These are phyloP conservation scores for Parthenolecanium corni DNA, from an alignment of 2,888 invertebrate genomes.

Conservation along the genomic window DNA sequence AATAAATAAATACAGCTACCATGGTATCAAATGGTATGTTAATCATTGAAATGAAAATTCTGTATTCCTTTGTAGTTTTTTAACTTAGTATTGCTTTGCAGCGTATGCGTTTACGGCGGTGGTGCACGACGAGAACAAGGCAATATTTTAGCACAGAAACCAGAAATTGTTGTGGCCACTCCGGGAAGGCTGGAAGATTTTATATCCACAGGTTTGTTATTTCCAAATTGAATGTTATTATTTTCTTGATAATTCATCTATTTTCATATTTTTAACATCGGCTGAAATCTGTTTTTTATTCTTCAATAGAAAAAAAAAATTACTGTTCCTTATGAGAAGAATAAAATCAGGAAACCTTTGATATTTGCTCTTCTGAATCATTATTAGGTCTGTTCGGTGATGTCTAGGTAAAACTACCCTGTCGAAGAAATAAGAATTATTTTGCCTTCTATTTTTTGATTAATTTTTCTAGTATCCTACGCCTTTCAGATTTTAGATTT, in stretches of 20 bases:
- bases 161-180: constrained; percentile 89
- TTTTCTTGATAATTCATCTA: not conserved
- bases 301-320: no score
- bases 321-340: no score
- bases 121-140: constrained; percentile 66
- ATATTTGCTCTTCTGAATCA: no score
- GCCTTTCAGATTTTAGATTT: no score
- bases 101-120: constrained; percentile 80
- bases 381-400: no score
- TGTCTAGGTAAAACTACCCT: no score
- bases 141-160: constrained; percentile 55
- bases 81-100: constrained; percentile 2
- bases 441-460: no score
- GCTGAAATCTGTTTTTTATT: no score
- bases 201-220: constrained; percentile 45
- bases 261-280: no score
- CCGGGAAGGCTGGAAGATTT: constrained; percentile 88
- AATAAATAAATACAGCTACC: constrained; percentile 77
- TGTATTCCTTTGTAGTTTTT: not conserved
- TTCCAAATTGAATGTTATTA: constrained; percentile 2
- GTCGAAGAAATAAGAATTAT: no score
- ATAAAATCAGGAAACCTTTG: no score
- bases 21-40: constrained; percentile 51
- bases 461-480: no score
- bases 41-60: not conserved